These are phyloP conservation scores for Platypus cylindrus DNA, from an alignment of 2,888 invertebrate species.

Conservation along the genomic window DNA sequence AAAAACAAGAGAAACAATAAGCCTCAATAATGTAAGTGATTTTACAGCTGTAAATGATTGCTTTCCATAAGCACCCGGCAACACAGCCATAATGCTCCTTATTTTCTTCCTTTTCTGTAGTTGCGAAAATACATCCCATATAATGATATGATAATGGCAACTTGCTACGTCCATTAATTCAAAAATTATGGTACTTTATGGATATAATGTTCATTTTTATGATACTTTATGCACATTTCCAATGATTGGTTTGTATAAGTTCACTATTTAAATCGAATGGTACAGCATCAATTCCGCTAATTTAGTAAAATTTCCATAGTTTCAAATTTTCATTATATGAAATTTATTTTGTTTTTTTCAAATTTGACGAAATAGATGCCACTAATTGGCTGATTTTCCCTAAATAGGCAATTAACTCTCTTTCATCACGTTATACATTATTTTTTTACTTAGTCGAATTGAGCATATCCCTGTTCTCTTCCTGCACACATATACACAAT, in stretches of 20 bases:
- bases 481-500: no score
- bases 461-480: conserved; percentile 3
- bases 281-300: no score
- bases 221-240: conserved; percentile 37
- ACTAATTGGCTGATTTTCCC: no score
- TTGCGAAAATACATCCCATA: conserved; percentile 16
- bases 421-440: background rate
- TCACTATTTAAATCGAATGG: no score
- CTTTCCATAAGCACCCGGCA: conserved; percentile 11
- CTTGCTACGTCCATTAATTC: conserved; percentile 33
- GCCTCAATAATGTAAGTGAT: conserved; percentile 12
- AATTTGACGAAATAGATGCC: no score
- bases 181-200: conserved; percentile 36
- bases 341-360: no score
- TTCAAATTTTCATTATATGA: no score
- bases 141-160: conserved; percentile 33
- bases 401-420: no score
- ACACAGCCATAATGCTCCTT: conserved; percentile 16
- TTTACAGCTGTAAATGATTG: conserved; percentile 12
- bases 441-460: conserved; percentile 6
- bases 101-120: no score
- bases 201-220: conserved; percentile 36
- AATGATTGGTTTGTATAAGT: conserved; percentile 37
- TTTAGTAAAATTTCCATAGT: no score
- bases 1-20: conserved; percentile 13